Evolutionary conservation across 1,140 invertebrate species (phyloP).

Genomic region (Drosophila triauraria): DNA sequence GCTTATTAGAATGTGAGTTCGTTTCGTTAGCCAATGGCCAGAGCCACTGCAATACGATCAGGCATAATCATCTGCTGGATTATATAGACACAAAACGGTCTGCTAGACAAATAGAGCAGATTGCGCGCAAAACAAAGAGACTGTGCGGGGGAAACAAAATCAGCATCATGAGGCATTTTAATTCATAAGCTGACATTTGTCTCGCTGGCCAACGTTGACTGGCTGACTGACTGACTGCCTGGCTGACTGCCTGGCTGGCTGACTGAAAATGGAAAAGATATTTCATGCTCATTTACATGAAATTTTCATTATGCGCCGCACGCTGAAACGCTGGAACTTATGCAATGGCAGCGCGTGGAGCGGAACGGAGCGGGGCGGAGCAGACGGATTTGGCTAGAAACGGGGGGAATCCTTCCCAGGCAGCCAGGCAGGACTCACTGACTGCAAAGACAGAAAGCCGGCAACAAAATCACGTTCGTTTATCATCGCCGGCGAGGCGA

Average conservation of each 20-base stretch:
- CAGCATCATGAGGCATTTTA: conserved; percentile 80
- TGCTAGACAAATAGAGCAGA: conserved; percentile 58
- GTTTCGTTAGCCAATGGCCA: conserved; percentile 8
- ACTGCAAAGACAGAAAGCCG: conserved; percentile 52
- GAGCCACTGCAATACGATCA: conserved; percentile 28
- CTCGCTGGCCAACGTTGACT: conserved; percentile 52
- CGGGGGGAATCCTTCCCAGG: background rate
- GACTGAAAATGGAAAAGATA: conserved; percentile 80
- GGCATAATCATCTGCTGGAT: conserved; percentile 23
- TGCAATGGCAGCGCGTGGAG: conserved; percentile 51
- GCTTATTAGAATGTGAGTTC: conserved; percentile 25
- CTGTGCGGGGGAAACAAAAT: conserved; percentile 42
- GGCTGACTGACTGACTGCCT: conserved; percentile 57
- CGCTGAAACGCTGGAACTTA: conserved; percentile 53
- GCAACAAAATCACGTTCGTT: conserved; percentile 81
- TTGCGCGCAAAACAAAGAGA: conserved; percentile 42
- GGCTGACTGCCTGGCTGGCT: conserved; percentile 39
- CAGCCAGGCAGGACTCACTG: background rate
- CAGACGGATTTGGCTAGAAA: conserved; percentile 62
- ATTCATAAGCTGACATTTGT: conserved; percentile 85
- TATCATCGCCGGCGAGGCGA: conserved; percentile 69
- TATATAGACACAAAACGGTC: conserved; percentile 28
- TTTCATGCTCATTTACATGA: conserved; percentile 85
- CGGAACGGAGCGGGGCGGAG: conserved; percentile 10
- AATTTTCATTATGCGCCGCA: conserved; percentile 83